These are phyloP conservation scores for Synanthedon andrenaeformis DNA, from an alignment of 2,888 invertebrate species.

Conservation along the genomic window DNA sequence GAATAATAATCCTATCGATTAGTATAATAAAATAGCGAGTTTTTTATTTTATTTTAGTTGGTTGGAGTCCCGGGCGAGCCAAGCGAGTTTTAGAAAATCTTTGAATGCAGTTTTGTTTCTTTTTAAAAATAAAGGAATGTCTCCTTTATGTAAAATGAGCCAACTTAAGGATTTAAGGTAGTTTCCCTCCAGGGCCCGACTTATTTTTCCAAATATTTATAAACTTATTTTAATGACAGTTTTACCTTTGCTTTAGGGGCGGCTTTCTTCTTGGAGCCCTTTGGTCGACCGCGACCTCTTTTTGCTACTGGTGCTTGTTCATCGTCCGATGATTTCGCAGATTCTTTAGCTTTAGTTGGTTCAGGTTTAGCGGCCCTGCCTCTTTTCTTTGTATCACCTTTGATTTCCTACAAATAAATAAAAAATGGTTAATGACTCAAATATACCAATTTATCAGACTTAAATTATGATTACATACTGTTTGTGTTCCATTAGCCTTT, in stretches of 20 bases:
- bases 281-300: slow-evolving; percentile 68
- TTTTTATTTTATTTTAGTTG: too few relatives aligned
- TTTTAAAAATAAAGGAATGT: too few relatives aligned
- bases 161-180: too few relatives aligned
- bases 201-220: too few relatives aligned
- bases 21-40: too few relatives aligned
- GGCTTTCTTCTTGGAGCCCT: slow-evolving; percentile 67
- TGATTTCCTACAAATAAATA: slow-evolving; percentile 43
- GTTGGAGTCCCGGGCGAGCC: too few relatives aligned
- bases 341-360: slow-evolving; percentile 55
- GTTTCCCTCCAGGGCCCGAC: too few relatives aligned
- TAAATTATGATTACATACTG: slow-evolving; percentile 23
- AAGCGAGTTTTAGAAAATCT: too few relatives aligned
- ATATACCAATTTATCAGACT: not conserved
- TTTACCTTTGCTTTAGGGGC: slow-evolving; percentile 55
- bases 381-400: slow-evolving; percentile 60
- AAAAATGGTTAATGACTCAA: not conserved
- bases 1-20: too few relatives aligned
- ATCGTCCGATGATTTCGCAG: slow-evolving; percentile 65
- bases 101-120: too few relatives aligned
- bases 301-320: slow-evolving; percentile 67
- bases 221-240: not conserved
- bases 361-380: slow-evolving; percentile 40
- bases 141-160: too few relatives aligned
- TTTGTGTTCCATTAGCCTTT: slow-evolving; percentile 63